These are phyloP conservation scores for Argopecten irradians DNA, from an alignment of 1,140 invertebrate genomes.

Conservation along the genomic window DNA sequence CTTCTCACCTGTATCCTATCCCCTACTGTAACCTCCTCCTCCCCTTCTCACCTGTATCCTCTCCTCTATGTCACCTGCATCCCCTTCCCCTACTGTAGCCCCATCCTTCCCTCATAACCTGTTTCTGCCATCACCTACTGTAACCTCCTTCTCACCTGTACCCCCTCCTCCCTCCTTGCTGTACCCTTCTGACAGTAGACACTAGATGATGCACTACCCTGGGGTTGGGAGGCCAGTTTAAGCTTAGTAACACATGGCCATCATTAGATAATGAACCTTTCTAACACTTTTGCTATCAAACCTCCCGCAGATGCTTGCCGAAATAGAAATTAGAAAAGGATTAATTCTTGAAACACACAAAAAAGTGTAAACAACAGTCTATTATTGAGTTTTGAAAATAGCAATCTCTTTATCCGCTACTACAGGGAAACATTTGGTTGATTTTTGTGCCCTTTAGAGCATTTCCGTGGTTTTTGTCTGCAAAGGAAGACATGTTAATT, in stretches of 20 bases:
- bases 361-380: conserved; percentile 17
- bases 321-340: conserved; percentile 13
- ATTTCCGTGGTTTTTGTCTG: neutral
- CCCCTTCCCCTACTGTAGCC: too few species aligned
- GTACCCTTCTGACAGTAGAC: neutral
- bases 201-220: neutral
- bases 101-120: too few species aligned
- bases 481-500: neutral
- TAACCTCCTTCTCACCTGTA: neutral
- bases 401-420: neutral
- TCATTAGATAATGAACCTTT: neutral
- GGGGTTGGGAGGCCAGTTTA: neutral
- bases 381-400: conserved; percentile 19
- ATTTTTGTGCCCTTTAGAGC: conserved; percentile 21
- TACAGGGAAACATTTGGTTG: neutral
- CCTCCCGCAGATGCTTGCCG: neutral
- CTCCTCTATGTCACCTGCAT: conserved; percentile 24
- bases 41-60: neutral
- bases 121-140: too few species aligned
- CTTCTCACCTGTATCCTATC: neutral
- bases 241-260: neutral
- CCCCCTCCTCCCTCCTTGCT: neutral
- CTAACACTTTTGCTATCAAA: neutral
- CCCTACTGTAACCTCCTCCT: neutral
- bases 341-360: conserved; percentile 4